phyloP scores from a whole-genome alignment of 2,113 vertebrate genomes.

The Rallus limicola region DNA sequence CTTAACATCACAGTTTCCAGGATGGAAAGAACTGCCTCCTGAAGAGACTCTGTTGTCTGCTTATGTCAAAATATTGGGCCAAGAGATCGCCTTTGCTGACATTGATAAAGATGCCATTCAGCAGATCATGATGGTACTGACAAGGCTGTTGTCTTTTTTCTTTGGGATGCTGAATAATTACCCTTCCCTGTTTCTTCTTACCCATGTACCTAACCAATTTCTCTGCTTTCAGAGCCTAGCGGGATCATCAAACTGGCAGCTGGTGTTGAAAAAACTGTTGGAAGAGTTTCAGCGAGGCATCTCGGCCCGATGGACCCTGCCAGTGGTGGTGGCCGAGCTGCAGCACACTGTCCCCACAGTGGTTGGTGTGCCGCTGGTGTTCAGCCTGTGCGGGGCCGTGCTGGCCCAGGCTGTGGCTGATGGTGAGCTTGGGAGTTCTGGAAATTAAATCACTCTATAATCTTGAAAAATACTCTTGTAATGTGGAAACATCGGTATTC shows the following conservation, averaged over 20 bases:
- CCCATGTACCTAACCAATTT: background rate
- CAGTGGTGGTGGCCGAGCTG: slow-evolving; percentile 71
- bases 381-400: slow-evolving; percentile 64
- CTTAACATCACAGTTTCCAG: slow-evolving; percentile 66
- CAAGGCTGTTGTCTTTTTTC: background rate
- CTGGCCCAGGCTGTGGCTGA: slow-evolving; percentile 60
- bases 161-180: background rate
- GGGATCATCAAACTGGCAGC: slow-evolving; percentile 22
- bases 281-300: slow-evolving; percentile 62
- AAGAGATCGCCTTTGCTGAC: slow-evolving; percentile 79
- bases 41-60: slow-evolving; percentile 71
- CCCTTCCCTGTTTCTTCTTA: background rate
- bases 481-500: background rate
- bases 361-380: slow-evolving; percentile 80
- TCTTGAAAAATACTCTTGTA: background rate
- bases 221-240: slow-evolving; percentile 51
- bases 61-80: slow-evolving; percentile 80
- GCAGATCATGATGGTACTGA: slow-evolving; percentile 72
- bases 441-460: background rate
- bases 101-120: slow-evolving; percentile 77
- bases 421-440: slow-evolving; percentile 43
- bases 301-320: slow-evolving; percentile 57
- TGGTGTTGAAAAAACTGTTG: slow-evolving; percentile 32
- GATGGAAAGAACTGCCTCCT: slow-evolving; percentile 73
- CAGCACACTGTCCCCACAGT: slow-evolving; percentile 76